Conservation (phyloP, 2,113 vertebrate genomes). For the Planiliza haematocheilus region DNA sequence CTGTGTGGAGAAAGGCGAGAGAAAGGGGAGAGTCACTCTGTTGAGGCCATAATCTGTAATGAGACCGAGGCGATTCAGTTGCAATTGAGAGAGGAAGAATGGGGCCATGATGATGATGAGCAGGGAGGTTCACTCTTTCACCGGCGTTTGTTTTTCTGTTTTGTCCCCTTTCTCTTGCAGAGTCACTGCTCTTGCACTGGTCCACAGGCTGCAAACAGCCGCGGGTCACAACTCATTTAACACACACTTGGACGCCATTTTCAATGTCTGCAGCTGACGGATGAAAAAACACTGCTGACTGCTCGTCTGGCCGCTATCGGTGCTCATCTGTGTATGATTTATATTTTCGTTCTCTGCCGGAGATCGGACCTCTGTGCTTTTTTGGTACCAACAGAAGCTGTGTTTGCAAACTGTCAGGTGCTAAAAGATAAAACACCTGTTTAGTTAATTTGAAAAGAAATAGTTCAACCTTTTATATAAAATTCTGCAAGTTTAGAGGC, state of each 20-base stretch:
- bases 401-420: neutral
- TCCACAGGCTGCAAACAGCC: conserved; percentile 51
- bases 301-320: conserved; percentile 47
- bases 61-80: conserved; percentile 79
- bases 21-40: conserved; percentile 77
- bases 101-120: conserved; percentile 76
- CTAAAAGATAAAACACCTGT: neutral
- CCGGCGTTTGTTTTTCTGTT: conserved; percentile 77
- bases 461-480: too few relatives aligned
- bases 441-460: too few relatives aligned
- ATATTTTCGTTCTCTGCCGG: conserved; percentile 34
- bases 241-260: conserved; percentile 62
- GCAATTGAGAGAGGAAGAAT: conserved; percentile 78
- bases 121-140: conserved; percentile 76
- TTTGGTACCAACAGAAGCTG: neutral
- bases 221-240: conserved; percentile 79
- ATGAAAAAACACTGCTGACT: conserved; percentile 64
- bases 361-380: neutral
- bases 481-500: too few relatives aligned
- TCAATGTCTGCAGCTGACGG: conserved; percentile 67
- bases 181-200: conserved; percentile 53
- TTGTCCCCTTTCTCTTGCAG: conserved; percentile 62
- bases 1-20: conserved; percentile 71
- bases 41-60: conserved; percentile 77
- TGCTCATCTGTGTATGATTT: conserved; percentile 68